These are phyloP conservation scores for Arge pagana DNA, from an alignment of 2,888 invertebrate species.

Conservation along the genomic window DNA sequence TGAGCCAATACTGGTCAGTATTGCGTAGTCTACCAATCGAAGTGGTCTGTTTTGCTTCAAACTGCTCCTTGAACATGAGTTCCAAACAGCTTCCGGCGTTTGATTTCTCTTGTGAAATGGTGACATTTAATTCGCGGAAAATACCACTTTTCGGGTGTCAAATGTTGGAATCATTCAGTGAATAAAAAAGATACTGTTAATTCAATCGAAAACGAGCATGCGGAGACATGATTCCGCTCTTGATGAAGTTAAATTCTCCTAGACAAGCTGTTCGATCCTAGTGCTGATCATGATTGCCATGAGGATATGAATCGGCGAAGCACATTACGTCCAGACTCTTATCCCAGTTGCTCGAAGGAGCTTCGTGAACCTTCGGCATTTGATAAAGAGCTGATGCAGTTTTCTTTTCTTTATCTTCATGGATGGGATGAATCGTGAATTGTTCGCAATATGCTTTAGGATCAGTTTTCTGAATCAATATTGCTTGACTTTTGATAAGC, in stretches of 20 bases:
- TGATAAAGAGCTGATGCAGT: conserved; percentile 33
- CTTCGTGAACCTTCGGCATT: conserved; percentile 31
- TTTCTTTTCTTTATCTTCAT: conserved; percentile 32
- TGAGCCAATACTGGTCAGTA: conserved; percentile 33
- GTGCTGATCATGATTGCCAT: conserved; percentile 32
- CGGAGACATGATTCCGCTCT: conserved; percentile 34
- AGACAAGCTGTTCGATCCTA: conserved; percentile 26
- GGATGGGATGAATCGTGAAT: conserved; percentile 33
- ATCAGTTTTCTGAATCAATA: conserved; percentile 22
- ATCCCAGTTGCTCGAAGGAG: conserved; percentile 27
- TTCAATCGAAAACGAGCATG: conserved; percentile 38
- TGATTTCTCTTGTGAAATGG: conserved; percentile 27
- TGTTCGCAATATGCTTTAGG: conserved; percentile 28
- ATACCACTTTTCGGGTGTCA: conserved; percentile 35
- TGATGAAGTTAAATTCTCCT: conserved; percentile 35
- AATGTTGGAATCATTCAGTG: conserved; percentile 35
- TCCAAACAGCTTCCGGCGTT: conserved; percentile 25
- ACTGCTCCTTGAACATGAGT: conserved; percentile 24
- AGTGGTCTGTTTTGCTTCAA: conserved; percentile 32
- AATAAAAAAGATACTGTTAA: conserved; percentile 38
- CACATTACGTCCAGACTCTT: conserved; percentile 33
- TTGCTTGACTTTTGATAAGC: not conserved
- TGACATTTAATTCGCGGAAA: conserved; percentile 30
- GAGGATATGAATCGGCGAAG: conserved; percentile 34
- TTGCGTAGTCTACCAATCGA: conserved; percentile 33